Conservation (phyloP, 2,113 vertebrate genomes). For the Eubucco bourcierii region DNA sequence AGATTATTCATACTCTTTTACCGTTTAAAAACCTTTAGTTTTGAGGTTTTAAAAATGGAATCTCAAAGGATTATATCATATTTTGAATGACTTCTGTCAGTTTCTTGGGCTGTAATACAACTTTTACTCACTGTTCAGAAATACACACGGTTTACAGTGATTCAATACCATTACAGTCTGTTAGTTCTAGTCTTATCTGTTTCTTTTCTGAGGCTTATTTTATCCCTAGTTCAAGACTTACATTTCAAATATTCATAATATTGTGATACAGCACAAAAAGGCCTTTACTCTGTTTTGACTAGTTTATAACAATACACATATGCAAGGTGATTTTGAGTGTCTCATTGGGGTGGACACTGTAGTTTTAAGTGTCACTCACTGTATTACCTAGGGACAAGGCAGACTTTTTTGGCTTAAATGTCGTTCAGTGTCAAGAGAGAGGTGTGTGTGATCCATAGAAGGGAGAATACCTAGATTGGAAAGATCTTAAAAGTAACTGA, state of each 20-base stretch:
- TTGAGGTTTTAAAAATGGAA: background rate
- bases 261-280: background rate
- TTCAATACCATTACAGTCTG: rapidly evolving
- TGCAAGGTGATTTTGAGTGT: background rate
- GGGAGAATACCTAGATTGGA: background rate
- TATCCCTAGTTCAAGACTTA: background rate
- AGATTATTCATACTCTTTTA: background rate
- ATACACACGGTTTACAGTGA: background rate
- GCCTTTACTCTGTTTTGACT: background rate
- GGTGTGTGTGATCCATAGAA: background rate
- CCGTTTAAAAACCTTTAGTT: background rate
- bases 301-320: background rate
- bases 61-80: background rate
- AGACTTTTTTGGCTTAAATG: background rate
- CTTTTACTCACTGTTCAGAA: background rate
- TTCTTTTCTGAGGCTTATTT: background rate
- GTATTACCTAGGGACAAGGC: background rate
- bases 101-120: background rate
- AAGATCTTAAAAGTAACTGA: background rate
- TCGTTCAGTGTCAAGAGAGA: background rate
- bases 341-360: background rate
- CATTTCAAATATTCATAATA: background rate
- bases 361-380: background rate
- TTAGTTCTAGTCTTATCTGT: background rate
- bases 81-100: background rate